Percentiles rank a stretch among this genome's conserved stretches.
Conservation (phyloP, 2,888 invertebrate genomes). For the Seira musarum region DNA sequence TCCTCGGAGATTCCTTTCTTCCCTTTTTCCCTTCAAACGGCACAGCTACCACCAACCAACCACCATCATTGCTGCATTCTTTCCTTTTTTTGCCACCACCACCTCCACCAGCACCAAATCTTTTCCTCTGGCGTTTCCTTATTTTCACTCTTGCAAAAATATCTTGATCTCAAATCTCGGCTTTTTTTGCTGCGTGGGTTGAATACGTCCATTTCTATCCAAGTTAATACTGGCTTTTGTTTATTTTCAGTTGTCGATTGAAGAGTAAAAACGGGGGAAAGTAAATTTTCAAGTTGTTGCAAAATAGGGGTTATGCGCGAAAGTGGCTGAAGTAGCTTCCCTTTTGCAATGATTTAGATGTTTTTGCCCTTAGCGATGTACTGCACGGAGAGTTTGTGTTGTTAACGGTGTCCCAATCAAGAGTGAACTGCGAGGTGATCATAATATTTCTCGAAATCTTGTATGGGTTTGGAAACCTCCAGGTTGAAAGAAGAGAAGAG, state of each 20-base stretch:
- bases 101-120: not conserved
- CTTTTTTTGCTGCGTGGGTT: not conserved
- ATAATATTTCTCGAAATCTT: constrained; percentile 14
- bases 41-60: too few relatives aligned
- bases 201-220: too few relatives aligned
- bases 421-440: constrained; percentile 14
- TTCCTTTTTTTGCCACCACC: not conserved
- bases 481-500: not conserved
- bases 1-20: not conserved
- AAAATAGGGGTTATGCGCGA: not conserved
- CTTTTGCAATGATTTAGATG: not conserved
- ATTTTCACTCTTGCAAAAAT: not conserved
- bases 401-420: constrained; percentile 20
- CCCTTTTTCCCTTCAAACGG: not conserved
- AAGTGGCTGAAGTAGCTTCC: not conserved
- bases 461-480: not conserved
- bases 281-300: not conserved
- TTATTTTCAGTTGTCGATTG: not conserved
- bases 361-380: not conserved
- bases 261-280: too few relatives aligned
- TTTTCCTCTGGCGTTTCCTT: not conserved
- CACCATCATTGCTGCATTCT: too few relatives aligned
- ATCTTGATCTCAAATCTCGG: not conserved
- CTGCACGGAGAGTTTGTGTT: not conserved
- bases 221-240: not conserved